Percentiles rank a stretch among this genome's conserved stretches.
Evolutionary conservation across 1,140 invertebrate species (phyloP).

Genomic region (Cherax destructor): DNA sequence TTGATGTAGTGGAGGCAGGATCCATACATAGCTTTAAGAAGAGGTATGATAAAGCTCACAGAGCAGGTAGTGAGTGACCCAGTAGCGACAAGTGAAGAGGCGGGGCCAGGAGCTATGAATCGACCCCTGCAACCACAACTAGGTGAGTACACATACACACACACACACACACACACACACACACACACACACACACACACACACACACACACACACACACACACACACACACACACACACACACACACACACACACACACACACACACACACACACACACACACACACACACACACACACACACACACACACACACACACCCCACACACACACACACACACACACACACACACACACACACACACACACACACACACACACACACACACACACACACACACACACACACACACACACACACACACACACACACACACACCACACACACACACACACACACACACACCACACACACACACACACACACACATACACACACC

Average conservation of each 20-base stretch:
- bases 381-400: conserved; percentile 3
- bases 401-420: conserved; percentile 14
- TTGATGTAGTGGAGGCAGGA: no score
- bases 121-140: no score
- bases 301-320: background rate
- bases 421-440: background rate
- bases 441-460: background rate
- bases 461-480: conserved; percentile 13
- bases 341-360: background rate
- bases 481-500: conserved; percentile 17
- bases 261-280: conserved; percentile 12
- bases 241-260: conserved; percentile 16
- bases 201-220: background rate
- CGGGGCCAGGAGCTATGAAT: no score
- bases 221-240: background rate
- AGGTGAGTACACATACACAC: no score
- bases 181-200: conserved; percentile 16
- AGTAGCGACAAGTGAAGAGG: no score
- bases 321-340: conserved; percentile 23
- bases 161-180: background rate
- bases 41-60: no score
- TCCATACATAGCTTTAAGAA: no score
- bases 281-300: background rate
- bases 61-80: no score
- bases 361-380: no score